These are phyloP conservation scores for Falco concolor DNA, from an alignment of 2,797 vertebrate genomes.

Conservation along the genomic window DNA sequence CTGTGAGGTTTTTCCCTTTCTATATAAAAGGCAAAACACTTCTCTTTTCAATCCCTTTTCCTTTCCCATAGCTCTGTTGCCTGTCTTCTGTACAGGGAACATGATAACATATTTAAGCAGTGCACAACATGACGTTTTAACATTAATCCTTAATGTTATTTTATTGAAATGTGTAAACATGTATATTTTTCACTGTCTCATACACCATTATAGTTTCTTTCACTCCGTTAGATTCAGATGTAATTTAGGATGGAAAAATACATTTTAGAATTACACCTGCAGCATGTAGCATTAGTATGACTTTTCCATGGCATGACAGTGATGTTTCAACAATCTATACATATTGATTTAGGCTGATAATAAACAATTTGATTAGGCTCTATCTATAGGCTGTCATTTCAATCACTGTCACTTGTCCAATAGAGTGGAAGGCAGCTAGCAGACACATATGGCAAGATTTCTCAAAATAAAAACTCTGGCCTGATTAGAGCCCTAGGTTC, in stretches of 20 bases:
- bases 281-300: slow-evolving; percentile 87
- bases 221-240: slow-evolving; percentile 65
- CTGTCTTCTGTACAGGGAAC: background rate
- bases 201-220: slow-evolving; percentile 56
- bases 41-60: background rate
- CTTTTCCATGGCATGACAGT: slow-evolving; percentile 89
- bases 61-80: background rate
- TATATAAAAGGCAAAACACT: background rate
- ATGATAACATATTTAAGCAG: background rate
- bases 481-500: slow-evolving; percentile 98
- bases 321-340: slow-evolving; percentile 99
- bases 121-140: slow-evolving; percentile 19
- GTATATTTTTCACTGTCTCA: background rate
- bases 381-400: slow-evolving; percentile 99
- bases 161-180: slow-evolving; percentile 22
- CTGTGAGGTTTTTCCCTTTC: background rate
- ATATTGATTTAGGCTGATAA: slow-evolving; percentile 99
- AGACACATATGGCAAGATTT: slow-evolving; percentile 77
- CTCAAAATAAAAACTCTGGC: slow-evolving; percentile 95
- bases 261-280: slow-evolving; percentile 73
- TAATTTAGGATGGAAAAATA: slow-evolving; percentile 68
- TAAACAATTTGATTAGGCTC: slow-evolving; percentile 99
- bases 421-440: slow-evolving; percentile 89
- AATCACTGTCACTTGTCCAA: slow-evolving; percentile 93
- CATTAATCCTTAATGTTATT: slow-evolving; percentile 26